phyloP scores from a whole-genome alignment of 2,888 invertebrate species.

The Nomada flava region DNA sequence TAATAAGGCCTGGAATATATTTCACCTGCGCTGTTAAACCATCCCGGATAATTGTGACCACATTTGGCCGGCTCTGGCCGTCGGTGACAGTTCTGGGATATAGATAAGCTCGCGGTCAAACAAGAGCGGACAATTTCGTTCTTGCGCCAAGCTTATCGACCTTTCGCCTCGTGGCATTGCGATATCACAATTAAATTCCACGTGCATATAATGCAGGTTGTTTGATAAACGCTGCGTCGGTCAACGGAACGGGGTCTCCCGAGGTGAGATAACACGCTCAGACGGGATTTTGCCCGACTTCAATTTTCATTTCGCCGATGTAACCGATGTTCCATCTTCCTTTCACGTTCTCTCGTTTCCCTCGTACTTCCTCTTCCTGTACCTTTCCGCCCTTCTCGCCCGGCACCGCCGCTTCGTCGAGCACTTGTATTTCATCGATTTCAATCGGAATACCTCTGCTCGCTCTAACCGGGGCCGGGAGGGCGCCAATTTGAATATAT shows the following conservation, averaged over 20 bases:
- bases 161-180: slow-evolving; percentile 7
- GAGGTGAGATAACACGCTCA: slow-evolving; percentile 5
- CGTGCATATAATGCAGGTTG: not conserved
- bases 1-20: slow-evolving; percentile 17
- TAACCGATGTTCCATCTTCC: slow-evolving; percentile 26
- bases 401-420: not conserved
- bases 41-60: slow-evolving; percentile 44
- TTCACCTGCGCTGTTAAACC: slow-evolving; percentile 24
- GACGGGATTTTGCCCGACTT: slow-evolving; percentile 36
- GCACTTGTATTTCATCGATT: slow-evolving; percentile 39
- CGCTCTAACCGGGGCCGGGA: slow-evolving; percentile 22
- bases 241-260: not conserved
- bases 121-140: slow-evolving; percentile 29
- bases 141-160: not conserved
- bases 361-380: not conserved
- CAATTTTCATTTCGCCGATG: slow-evolving; percentile 51
- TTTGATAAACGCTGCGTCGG: slow-evolving; percentile 32
- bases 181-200: slow-evolving; percentile 39
- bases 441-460: slow-evolving; percentile 44
- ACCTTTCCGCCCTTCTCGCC: not conserved
- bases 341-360: not conserved
- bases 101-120: slow-evolving; percentile 28
- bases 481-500: slow-evolving; percentile 60
- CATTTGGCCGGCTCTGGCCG: not conserved
- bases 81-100: not conserved